Evolutionary conservation across 2,888 invertebrate genomes (phyloP).

Genomic region (Apoderus coryli): DNA sequence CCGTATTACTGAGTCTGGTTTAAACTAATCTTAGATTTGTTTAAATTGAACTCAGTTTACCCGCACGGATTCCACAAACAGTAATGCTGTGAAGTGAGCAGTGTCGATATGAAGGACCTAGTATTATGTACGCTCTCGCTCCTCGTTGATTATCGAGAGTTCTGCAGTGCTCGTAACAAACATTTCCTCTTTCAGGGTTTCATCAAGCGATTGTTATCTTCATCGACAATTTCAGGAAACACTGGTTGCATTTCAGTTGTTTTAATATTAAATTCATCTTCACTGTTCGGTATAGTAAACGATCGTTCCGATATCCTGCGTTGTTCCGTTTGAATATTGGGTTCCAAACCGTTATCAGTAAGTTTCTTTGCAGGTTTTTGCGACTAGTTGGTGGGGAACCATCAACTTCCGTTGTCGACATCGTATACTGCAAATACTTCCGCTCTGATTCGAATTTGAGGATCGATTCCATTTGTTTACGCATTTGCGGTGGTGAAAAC

Average conservation of each 20-base stretch:
- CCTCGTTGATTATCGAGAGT: conserved; percentile 23
- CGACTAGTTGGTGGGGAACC: conserved; percentile 61
- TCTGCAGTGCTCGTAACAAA: too few relatives aligned
- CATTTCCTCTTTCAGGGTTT: conserved; percentile 25
- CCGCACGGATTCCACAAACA: too few relatives aligned
- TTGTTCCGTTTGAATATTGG: conserved; percentile 48
- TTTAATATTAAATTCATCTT: conserved; percentile 52
- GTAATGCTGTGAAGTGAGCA: too few relatives aligned
- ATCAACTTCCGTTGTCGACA: conserved; percentile 67
- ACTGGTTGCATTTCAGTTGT: conserved; percentile 36
- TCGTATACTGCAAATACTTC: conserved; percentile 40
- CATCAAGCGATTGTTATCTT: conserved; percentile 28
- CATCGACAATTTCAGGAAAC: conserved; percentile 28
- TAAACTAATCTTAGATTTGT: too few relatives aligned
- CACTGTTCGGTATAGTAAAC: conserved; percentile 61
- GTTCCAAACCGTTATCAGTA: conserved; percentile 42
- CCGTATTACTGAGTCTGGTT: too few relatives aligned
- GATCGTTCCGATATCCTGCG: conserved; percentile 59
- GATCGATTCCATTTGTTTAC: conserved; percentile 62
- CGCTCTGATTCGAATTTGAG: conserved; percentile 57
- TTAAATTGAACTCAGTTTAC: too few relatives aligned
- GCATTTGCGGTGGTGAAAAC: conserved; percentile 61
- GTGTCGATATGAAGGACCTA: too few relatives aligned
- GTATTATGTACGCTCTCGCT: conserved; percentile 24
- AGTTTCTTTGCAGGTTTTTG: conserved; percentile 50